Base-by-base conservation (phyloP, 2,797 vertebrate species). In the Enteromius radiatus region DNA sequence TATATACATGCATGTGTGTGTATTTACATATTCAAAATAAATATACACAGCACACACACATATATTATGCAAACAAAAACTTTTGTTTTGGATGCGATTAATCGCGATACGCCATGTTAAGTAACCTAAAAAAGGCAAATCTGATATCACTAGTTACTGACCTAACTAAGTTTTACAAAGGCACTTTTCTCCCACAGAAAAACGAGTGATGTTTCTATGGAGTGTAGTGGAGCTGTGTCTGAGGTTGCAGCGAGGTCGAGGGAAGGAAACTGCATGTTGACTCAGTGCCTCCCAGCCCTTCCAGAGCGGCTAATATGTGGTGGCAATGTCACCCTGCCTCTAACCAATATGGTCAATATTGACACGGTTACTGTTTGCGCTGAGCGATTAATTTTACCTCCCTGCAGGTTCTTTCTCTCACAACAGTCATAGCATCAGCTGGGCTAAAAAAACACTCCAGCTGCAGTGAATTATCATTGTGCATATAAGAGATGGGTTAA, bases 321-420 rank as follows among this genome's bases (percentile, higher is more conserved):
- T 84, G 84, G 86, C 85, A 9, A 65, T 33, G n/a, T 91, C 85
- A 91, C 0, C 49, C 17, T 26, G 91, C 87, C 78, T 64, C 63
- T 43, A 38, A 89, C 79, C 71, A 83, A 89, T 89, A 65, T 8
- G 87, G 91, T 94, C 91, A 94, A 93, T 93, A 94, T 94, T 94
- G 91, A 93, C 90, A 86, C 5, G 73, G 85, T 68, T 47, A 41
- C 78, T 89, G 86, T 88, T 84, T 88, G 43, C 68, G 81, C 84
- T 82, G 76, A 81, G 82, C 87, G 91, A 92, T 87, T 91, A 19
- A 65, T 91, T 91, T 91, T 90, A 90, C 89, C 54, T 63, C n/a
- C 59, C 65, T 83, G 79, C 84, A 54, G 23, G 17, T 47, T 36
- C 52, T 76, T 59, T 71, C 10, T 59, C 5, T 36, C 23, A 41